Evolutionary conservation across 1,140 invertebrate species (phyloP), one percentile per base, ranked within the genome.

Genomic region (Sitodiplosis mosellana): DNA sequence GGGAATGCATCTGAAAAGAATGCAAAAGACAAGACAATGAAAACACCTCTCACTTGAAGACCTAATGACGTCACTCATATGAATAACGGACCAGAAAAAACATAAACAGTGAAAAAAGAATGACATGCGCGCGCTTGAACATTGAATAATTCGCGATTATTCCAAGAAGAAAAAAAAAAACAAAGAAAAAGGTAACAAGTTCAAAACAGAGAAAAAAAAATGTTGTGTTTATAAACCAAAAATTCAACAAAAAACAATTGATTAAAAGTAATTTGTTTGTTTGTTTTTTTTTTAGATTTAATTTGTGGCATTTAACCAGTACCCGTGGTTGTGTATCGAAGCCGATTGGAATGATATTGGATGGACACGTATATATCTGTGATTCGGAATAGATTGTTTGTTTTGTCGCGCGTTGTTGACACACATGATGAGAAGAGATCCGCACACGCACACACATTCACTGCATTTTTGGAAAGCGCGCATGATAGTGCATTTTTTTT

Each of bases 401-500:
- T 27, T 5, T 27, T 27, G 27, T 5, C 10, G 3, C 10, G 10
- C 27, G 27, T 27, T 27, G 27, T n/a, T n/a, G n/a, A n/a, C n/a
- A 10, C 27, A 27, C 27, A 27, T 27, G 27, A 27, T 27, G 27
- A 27, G 4, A n/a, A n/a, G n/a, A n/a, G 27, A 27, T 27, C 27
- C 27, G 10, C 10, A 27, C 27, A 27, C 27, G 27, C 27, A 27
- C n/a, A n/a, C n/a, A n/a, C n/a, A n/a, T n/a, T n/a, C n/a, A n/a
- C n/a, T n/a, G n/a, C n/a, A 27, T 27, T 5, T 27, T 27, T 27
- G 37, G 48, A 33, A 38, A 18, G 33, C 43, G 33, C 43, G 41
- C 46, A 22, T 46, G 17, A 15, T 33, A 45, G 17, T 51, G 12
- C n/a, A 51, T 45, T 34, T 36, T n/a, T 47, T 48, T 48, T 44